Evolutionary conservation across 2,888 invertebrate genomes (phyloP).

Genomic region (Eristalis tenax): DNA sequence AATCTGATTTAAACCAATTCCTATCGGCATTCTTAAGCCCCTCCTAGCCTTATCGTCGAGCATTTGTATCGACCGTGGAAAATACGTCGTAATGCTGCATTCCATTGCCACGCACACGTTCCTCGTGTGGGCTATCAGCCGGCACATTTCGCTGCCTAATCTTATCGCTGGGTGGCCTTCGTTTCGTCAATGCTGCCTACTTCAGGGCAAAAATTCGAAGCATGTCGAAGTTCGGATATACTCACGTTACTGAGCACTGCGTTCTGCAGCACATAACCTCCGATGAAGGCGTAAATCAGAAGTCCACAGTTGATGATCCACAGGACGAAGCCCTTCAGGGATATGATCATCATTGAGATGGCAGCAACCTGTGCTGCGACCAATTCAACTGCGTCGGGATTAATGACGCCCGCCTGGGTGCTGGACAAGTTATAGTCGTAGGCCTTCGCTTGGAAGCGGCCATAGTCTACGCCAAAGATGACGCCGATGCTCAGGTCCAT

Average conservation of each 20-base stretch:
- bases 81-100: neutral
- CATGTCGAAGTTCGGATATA: neutral
- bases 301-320: conserved; percentile 80
- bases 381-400: conserved; percentile 75
- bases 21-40: no score
- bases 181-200: neutral
- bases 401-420: conserved; percentile 70
- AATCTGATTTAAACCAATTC: no score
- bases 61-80: neutral
- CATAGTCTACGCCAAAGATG: conserved; percentile 80
- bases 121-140: neutral
- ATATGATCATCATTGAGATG: conserved; percentile 79
- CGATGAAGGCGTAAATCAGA: conserved; percentile 75
- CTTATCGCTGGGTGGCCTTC: neutral
- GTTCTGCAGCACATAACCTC: conserved; percentile 67
- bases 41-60: neutral
- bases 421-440: conserved; percentile 72
- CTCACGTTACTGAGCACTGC: conserved; percentile 15
- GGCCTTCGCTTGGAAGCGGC: conserved; percentile 75
- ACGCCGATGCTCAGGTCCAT: conserved; percentile 79
- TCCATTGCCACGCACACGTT: neutral
- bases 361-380: conserved; percentile 77
- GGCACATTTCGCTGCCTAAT: neutral
- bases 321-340: conserved; percentile 81
- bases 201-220: neutral